These are phyloP conservation scores for Drosophila seguyi DNA, from an alignment of 1,140 invertebrate genomes.

Conservation along the genomic window DNA sequence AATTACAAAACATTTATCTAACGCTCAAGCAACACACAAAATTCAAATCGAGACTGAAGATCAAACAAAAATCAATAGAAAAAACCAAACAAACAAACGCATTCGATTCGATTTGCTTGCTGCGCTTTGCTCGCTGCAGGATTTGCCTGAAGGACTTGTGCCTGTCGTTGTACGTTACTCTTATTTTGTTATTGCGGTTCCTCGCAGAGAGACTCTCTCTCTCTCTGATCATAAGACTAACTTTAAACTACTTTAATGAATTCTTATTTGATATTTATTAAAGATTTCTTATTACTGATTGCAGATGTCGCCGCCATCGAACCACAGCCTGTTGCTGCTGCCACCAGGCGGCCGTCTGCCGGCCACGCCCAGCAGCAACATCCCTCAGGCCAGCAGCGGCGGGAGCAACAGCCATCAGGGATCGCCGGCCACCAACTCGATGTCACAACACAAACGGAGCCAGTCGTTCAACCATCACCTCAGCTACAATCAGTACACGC, in stretches of 20 bases:
- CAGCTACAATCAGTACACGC: slow-evolving; percentile 88
- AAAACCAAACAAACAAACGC: slow-evolving; percentile 64
- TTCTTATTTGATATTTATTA: background rate
- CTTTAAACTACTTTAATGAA: slow-evolving; percentile 4
- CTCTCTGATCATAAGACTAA: slow-evolving; percentile 39
- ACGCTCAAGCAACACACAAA: slow-evolving; percentile 62
- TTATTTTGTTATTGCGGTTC: slow-evolving; percentile 42
- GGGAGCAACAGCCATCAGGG: slow-evolving; percentile 53
- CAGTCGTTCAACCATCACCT: slow-evolving; percentile 89
- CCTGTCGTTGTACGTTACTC: slow-evolving; percentile 56
- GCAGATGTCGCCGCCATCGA: slow-evolving; percentile 86
- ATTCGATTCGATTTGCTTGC: slow-evolving; percentile 43
- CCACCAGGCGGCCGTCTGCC: slow-evolving; percentile 58
- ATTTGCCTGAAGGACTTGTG: slow-evolving; percentile 51
- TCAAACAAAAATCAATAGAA: slow-evolving; percentile 10
- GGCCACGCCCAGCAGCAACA: slow-evolving; percentile 43
- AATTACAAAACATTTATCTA: slow-evolving; percentile 78
- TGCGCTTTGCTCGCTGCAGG: slow-evolving; percentile 63
- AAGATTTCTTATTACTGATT: slow-evolving; percentile 42
- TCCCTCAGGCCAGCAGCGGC: slow-evolving; percentile 26
- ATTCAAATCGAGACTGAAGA: slow-evolving; percentile 25
- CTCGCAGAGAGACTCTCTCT: background rate
- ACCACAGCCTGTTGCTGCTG: slow-evolving; percentile 69
- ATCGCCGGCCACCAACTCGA: slow-evolving; percentile 57
- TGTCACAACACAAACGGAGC: slow-evolving; percentile 88